A percentile compares a stretch with the other conserved stretches of the same genome.
Conservation (phyloP, 2,888 invertebrate species). For the Conistra vaccinii region DNA sequence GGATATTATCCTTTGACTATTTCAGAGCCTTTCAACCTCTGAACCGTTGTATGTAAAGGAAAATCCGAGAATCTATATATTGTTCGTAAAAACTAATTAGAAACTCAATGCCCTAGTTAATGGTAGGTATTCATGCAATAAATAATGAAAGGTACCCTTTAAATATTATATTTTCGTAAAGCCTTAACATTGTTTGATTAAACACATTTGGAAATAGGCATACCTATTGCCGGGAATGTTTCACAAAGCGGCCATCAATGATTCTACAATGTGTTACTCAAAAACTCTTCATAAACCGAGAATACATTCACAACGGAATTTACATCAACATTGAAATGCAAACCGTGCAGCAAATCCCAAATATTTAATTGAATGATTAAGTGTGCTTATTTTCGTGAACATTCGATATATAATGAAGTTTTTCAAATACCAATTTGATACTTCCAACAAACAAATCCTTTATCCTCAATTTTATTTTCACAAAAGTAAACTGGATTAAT, state of each 20-base stretch:
- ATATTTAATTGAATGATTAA: neutral
- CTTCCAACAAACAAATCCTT: neutral
- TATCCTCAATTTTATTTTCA: neutral
- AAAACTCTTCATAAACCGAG: neutral
- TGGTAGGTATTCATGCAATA: neutral
- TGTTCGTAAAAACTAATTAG: neutral
- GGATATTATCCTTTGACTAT: too few species aligned
- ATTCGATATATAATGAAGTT: slow-evolving; percentile 1
- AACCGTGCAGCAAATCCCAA: neutral
- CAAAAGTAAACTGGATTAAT: neutral
- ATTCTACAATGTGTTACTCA: neutral
- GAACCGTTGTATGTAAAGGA: neutral
- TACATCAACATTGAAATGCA: slow-evolving; percentile 2
- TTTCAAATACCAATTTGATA: neutral
- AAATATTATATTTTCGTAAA: neutral
- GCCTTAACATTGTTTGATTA: neutral
- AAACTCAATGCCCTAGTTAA: neutral
- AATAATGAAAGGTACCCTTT: neutral
- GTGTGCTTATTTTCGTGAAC: neutral
- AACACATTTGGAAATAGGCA: neutral
- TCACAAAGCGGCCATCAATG: too few species aligned
- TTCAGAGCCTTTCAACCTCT: neutral
- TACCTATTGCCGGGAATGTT: neutral
- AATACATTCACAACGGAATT: slow-evolving; percentile 12
- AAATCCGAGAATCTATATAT: neutral